These are phyloP conservation scores for Microctenopoma stevenorrisi DNA, from an alignment of 2,797 vertebrate genomes.

Conservation along the genomic window DNA sequence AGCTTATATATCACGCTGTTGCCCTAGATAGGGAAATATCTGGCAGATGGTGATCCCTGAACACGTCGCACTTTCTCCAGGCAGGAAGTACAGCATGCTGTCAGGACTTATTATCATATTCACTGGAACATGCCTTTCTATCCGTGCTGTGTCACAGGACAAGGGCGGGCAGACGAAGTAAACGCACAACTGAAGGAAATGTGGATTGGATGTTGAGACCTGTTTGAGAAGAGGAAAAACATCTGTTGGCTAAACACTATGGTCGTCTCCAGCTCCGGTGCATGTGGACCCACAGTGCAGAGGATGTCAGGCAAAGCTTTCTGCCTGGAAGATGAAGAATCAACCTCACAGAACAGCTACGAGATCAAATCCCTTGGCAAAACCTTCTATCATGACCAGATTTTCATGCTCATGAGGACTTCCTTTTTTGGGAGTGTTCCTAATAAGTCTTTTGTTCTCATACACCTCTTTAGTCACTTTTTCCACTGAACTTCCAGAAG, in stretches of 20 bases:
- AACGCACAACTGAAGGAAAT: slow-evolving; percentile 11
- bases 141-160: slow-evolving; percentile 8
- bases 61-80: slow-evolving; percentile 10
- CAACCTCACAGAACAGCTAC: slow-evolving; percentile 15
- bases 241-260: slow-evolving; percentile 32
- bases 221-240: slow-evolving; percentile 28
- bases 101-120: neutral
- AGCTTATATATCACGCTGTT: slow-evolving; percentile 45
- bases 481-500: slow-evolving; percentile 49
- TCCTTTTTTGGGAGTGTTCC: slow-evolving; percentile 31
- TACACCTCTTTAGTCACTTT: slow-evolving; percentile 50
- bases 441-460: slow-evolving; percentile 38
- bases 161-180: slow-evolving; percentile 9
- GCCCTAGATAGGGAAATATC: slow-evolving; percentile 28
- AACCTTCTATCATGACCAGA: slow-evolving; percentile 9
- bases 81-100: neutral
- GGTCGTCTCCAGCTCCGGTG: slow-evolving; percentile 10
- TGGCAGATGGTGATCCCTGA: slow-evolving; percentile 35
- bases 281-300: slow-evolving; percentile 14
- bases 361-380: slow-evolving; percentile 14
- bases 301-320: slow-evolving; percentile 9
- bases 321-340: slow-evolving; percentile 2
- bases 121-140: neutral
- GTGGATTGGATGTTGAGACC: slow-evolving; percentile 37
- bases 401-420: slow-evolving; percentile 13